Base-by-base conservation (phyloP, 1,140 invertebrate species). In the Drosophila punjabiensis region DNA sequence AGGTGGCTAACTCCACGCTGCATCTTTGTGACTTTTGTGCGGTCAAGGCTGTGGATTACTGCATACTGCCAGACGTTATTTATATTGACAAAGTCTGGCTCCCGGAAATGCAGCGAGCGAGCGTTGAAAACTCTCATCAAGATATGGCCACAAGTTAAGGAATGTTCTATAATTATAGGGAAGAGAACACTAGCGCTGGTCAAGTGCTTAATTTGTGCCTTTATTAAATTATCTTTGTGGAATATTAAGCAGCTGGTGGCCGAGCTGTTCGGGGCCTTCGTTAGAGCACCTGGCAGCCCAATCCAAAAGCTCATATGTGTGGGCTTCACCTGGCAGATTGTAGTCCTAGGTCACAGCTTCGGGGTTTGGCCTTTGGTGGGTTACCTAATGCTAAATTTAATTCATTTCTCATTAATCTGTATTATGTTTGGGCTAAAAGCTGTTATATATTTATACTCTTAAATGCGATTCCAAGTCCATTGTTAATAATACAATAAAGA, bases 311-410 rank as follows among this genome's bases (percentile, higher is more conserved):
- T 28, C 5, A 30, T 52, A 16, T 28, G 28, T n/a, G 24, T 52
- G 50, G 28, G 50, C 16, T 52, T 30, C 10, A 28, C 50, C 50
- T 52, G 50, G 50, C 50, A 52, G 50, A 30, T 52, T 16, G 16
- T 28, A 52, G 16, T n/a, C 30, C 16, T 52, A 28, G 50, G 50
- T n/a, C 28, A 30, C 16, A 2, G 14, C 8, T 10, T 52, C 16
- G 50, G 50, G 50, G 20, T n/a, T 16, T 52, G 50, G 50, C 50
- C 50, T 16, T 52, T 14, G 20, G 50, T 52, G 8, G 28, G 28
- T 30, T 52, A 28, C 14, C 16, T 52, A 30, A 30, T 52, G 24
- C 14, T n/a, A 4, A 10, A 5, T 16, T n/a, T 52, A 52, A 30
- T 30, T 28, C 50, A n/a, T n/a, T 52, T 30, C 16, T 28, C 28